phyloP scores from a whole-genome alignment of 2,113 vertebrate genomes.

The Condylura cristata region DNA sequence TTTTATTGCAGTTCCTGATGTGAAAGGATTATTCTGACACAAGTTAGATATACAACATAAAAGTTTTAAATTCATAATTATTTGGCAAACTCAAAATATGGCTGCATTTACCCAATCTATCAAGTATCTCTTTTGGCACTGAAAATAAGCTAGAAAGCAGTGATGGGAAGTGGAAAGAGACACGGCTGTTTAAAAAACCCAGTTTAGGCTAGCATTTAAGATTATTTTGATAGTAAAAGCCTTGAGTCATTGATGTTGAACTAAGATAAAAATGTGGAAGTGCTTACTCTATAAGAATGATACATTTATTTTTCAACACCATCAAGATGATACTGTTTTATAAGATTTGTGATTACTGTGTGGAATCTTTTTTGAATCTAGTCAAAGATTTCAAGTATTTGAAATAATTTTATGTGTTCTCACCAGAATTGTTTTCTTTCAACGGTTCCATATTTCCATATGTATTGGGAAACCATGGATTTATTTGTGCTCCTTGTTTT shows the following conservation, averaged over 20 bases:
- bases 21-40: background rate
- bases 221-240: background rate
- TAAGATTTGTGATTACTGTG: background rate
- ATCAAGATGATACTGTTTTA: background rate
- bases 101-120: background rate
- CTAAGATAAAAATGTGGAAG: conserved; percentile 9
- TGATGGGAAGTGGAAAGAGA: background rate
- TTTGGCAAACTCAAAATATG: conserved; percentile 23
- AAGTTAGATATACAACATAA: background rate
- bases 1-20: background rate
- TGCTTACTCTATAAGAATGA: background rate
- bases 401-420: background rate
- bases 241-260: background rate
- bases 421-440: background rate
- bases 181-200: background rate
- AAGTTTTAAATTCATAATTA: conserved; percentile 32
- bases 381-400: conserved; percentile 18
- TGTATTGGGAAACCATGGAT: background rate
- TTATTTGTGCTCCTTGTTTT: background rate
- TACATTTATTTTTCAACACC: background rate
- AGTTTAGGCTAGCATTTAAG: background rate
- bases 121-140: background rate
- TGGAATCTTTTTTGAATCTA: background rate
- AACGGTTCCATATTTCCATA: background rate
- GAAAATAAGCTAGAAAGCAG: background rate